phyloP scores from a whole-genome alignment of 1,140 invertebrate genomes.

The Scaptomyza graminum region DNA sequence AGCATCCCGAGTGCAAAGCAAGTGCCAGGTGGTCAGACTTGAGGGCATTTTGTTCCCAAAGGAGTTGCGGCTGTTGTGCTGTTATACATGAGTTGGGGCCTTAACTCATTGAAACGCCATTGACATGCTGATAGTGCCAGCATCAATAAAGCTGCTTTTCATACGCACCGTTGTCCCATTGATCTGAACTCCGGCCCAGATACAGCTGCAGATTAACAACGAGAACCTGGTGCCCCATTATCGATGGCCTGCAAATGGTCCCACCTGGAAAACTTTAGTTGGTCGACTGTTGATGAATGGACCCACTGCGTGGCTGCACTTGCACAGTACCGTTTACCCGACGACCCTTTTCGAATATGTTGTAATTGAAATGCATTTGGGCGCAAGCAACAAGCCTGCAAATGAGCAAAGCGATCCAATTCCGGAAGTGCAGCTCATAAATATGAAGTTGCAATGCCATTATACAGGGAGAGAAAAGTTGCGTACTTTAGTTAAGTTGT shows the following conservation, averaged over 20 bases:
- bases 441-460: background rate
- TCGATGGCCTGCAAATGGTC: conserved; percentile 48
- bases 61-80: conserved; percentile 14
- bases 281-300: conserved; percentile 56
- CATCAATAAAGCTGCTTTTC: conserved; percentile 13
- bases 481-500: background rate
- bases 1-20: conserved; percentile 22
- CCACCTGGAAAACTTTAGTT: background rate
- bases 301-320: conserved; percentile 30
- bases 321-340: conserved; percentile 21
- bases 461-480: background rate
- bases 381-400: conserved; percentile 47
- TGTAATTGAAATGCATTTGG: conserved; percentile 81
- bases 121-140: conserved; percentile 28
- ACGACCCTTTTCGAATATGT: conserved; percentile 65
- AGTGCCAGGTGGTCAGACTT: background rate
- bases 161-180: conserved; percentile 41
- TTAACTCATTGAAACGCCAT: conserved; percentile 17
- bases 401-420: conserved; percentile 41
- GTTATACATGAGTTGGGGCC: background rate
- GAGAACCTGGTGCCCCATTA: conserved; percentile 49
- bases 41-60: conserved; percentile 21
- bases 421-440: conserved; percentile 27
- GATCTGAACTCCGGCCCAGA: background rate
- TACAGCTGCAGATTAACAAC: conserved; percentile 57